Evolutionary conservation across 2,797 vertebrate genomes (phyloP).

Genomic region (Pseudomugil tenellus): DNA sequence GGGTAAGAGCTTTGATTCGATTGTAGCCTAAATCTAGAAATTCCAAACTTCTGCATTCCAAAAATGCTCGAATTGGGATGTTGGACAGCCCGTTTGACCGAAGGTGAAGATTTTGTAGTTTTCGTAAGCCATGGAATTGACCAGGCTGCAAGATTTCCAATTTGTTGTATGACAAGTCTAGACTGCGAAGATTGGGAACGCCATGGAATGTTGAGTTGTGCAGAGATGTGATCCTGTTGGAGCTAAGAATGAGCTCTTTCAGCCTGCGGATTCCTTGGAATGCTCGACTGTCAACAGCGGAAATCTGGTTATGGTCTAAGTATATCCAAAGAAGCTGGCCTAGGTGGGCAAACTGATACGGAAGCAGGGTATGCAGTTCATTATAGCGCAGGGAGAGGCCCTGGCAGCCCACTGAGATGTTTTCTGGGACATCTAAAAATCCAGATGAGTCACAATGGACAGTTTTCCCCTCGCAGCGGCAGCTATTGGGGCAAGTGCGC

Average conservation of each 20-base stretch:
- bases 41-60: conserved; percentile 97
- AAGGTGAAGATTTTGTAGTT: conserved; percentile 94
- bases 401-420: conserved; percentile 94
- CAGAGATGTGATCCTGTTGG: conserved; percentile 93
- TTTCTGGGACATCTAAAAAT: conserved; percentile 94
- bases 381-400: conserved; percentile 97
- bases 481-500: conserved; percentile 93
- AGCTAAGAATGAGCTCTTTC: conserved; percentile 98
- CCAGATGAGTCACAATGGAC: conserved; percentile 96
- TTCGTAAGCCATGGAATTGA: conserved; percentile 96
- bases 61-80: conserved; percentile 93
- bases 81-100: conserved; percentile 94
- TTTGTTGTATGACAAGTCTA: conserved; percentile 98
- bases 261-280: conserved; percentile 96
- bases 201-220: conserved; percentile 97
- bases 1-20: conserved; percentile 92
- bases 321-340: conserved; percentile 99
- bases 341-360: conserved; percentile 96
- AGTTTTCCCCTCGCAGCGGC: conserved; percentile 97
- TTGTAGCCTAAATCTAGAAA: conserved; percentile 98
- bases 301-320: conserved; percentile 97
- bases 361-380: conserved; percentile 92
- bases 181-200: conserved; percentile 96
- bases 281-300: conserved; percentile 91
- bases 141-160: conserved; percentile 92